Evolutionary conservation across 1,140 invertebrate genomes (phyloP), one percentile per base, ranked within the genome.

Genomic region (Eulimnadia texana): DNA sequence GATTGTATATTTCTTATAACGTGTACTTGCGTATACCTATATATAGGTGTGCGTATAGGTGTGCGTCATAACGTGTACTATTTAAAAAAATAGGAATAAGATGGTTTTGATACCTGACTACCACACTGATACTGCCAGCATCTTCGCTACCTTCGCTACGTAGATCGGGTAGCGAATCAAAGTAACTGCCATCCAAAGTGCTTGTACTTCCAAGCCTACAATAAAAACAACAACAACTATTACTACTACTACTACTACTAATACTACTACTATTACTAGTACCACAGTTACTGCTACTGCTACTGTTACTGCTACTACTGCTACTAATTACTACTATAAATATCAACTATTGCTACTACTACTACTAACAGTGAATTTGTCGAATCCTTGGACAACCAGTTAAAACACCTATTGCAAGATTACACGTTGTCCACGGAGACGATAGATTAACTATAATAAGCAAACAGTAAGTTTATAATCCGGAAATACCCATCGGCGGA

Each of bases 111-210:
- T 67, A 75, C 68, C 74, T 64, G 59, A 75, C 72, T 6, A 74
- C 70, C 3, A 75, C 73, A 56, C 72, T 72, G 47, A 75, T 73
- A 54, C 73, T 76, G 29, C 55, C 55, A 23, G 29, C 27, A 42
- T 57, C 55, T 55, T 75, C 72, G 20, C 65, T 67, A 19, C 65
- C 64, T 50, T 67, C 65, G 16, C 28, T 56, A 6, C 58, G 60
- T 16, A 57, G 19, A 33, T 57, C 55, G 13, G 55, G 27, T 10
- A 57, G 55, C 11, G 55, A 57, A 3, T 27, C 55, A n/a, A 57
- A 57, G 27, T 20, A 57, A 33, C 55, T 57, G 1, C 27, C 20
- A 33, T 57, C 33, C 6, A 33, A 33, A 42, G 27, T 29, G 22
- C 27, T 28, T 11, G 55, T 29, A 33, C 27, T 33, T 10, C 55